Base-by-base conservation (phyloP, 2,113 vertebrate genomes). In the Tetrax tetrax region DNA sequence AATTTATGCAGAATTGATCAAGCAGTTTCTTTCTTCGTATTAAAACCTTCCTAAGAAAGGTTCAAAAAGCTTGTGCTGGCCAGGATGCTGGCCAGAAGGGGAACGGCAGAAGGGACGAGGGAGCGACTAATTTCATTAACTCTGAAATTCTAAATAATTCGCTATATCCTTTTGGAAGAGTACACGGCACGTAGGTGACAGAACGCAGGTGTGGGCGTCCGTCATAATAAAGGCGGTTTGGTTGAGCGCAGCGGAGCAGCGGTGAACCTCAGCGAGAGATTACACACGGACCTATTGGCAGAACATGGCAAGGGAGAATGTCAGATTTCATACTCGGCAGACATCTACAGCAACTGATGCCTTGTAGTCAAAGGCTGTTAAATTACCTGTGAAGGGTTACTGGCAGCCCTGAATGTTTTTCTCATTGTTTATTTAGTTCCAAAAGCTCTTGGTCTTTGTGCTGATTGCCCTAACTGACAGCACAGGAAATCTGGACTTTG, bases 371-470 rank as follows among this genome's bases (percentile, higher is more conserved):
- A 96, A 97, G 92, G 92, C 97, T 98, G 97, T 95, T 97, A 97
- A 98, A 97, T 97, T 97, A 97, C 97, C 97, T 97, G 97, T 96
- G 98, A 98, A 98, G 98, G 97, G 97, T 96, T 98, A 95, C 98
- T 97, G 98, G 97, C 97, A 97, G 97, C 91, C 96, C 93, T 70
- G 96, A 95, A 97, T 97, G 97, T 96, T 98, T 97, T 97, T 91
- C 97, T 97, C 97, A 93, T 96, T 98, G 97, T 98, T 98, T 98
- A 97, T 97, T 98, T 98, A 98, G 98, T 97, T 98, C 97, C 94
- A 85, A 97, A 97, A 98, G 97, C 95, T 95, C 97, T 97, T 97
- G 98, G 97, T 97, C 97, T 98, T 97, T 97, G 96, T 97, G 98
- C 88, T 95, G 96, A 98, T 93, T 96, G 97, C 96, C 97, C 95